Percentiles rank a stretch among this genome's conserved stretches.
These are phyloP conservation scores for Linepithema humile DNA, from an alignment of 1,140 invertebrate genomes.

Conservation along the genomic window DNA sequence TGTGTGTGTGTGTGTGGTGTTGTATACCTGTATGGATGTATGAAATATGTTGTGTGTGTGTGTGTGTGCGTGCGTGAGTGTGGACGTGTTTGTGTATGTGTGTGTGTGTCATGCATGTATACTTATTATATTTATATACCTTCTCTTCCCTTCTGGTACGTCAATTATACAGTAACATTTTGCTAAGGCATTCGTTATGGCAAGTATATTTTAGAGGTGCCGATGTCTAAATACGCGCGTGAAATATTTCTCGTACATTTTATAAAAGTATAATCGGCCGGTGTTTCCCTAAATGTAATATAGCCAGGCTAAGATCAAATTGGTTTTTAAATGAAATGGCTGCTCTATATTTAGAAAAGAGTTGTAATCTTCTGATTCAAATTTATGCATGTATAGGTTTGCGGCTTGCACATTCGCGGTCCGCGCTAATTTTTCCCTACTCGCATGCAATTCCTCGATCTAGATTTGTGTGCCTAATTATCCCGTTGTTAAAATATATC, in stretches of 20 bases:
- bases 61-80: background rate
- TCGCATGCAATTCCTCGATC: constrained; percentile 33
- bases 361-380: constrained; percentile 38
- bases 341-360: constrained; percentile 30
- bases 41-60: too few species aligned
- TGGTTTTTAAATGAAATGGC: constrained; percentile 42
- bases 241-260: constrained; percentile 68
- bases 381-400: constrained; percentile 25
- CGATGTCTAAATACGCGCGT: constrained; percentile 71
- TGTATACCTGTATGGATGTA: too few species aligned
- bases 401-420: constrained; percentile 35
- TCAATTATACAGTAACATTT: constrained; percentile 71
- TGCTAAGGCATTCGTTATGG: constrained; percentile 73
- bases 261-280: constrained; percentile 71
- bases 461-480: constrained; percentile 32
- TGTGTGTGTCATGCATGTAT: constrained; percentile 54
- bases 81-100: constrained; percentile 30
- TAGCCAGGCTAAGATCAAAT: constrained; percentile 46
- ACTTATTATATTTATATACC: constrained; percentile 64
- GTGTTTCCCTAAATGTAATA: constrained; percentile 57
- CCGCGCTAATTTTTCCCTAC: constrained; percentile 42
- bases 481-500: constrained; percentile 35
- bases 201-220: constrained; percentile 73
- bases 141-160: constrained; percentile 38
- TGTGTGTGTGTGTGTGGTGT: constrained; percentile 40